Evolutionary conservation across 2,888 invertebrate genomes (phyloP), one percentile per base, ranked within the genome.

Genomic region (Chalcis sispes): DNA sequence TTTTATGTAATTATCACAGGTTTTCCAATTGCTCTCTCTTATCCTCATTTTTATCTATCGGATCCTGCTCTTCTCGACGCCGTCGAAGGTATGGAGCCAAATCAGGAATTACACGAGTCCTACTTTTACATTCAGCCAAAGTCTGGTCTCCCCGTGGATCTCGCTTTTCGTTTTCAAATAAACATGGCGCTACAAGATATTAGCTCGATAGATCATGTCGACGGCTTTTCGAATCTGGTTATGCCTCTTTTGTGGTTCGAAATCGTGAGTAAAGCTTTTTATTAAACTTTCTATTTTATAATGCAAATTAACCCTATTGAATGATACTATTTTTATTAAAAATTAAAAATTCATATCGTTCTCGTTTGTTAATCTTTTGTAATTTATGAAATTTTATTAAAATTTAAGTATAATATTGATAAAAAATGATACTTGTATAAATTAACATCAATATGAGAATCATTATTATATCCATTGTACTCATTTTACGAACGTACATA

Each of bases 221-320:
- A 91, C 1, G 90, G 89, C 71, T 95, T 96, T 85, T 90, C 93
- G 66, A 90, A 95, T 81, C 90, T 94, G 86, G 92, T 95, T 13
- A 89, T 96, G 2, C 97, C 97, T 0, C 90, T 96, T 85, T 89
- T 96, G 2, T 97, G 96, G 96, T 95, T 95, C 80, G 96, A 96
- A 91, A 95, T 95, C 86, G 96, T 96, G 91, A 94, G 95, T 93
- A 23, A 48, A n/a, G n/a, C n/a, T n/a, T n/a, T n/a, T n/a, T n/a
- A n/a, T n/a, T n/a, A n/a, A n/a, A n/a, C n/a, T n/a, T n/a, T n/a
- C n/a, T n/a, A n/a, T n/a, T n/a, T n/a, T n/a, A n/a, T n/a, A n/a
- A n/a, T n/a, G n/a, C n/a, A n/a, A n/a, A n/a, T n/a, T n/a, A n/a
- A n/a, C n/a, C n/a, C n/a, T n/a, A n/a, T n/a, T n/a, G n/a, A n/a